These are phyloP conservation scores for Pantherophis vulpinus DNA, from an alignment of 2,797 vertebrate genomes.

Conservation along the genomic window DNA sequence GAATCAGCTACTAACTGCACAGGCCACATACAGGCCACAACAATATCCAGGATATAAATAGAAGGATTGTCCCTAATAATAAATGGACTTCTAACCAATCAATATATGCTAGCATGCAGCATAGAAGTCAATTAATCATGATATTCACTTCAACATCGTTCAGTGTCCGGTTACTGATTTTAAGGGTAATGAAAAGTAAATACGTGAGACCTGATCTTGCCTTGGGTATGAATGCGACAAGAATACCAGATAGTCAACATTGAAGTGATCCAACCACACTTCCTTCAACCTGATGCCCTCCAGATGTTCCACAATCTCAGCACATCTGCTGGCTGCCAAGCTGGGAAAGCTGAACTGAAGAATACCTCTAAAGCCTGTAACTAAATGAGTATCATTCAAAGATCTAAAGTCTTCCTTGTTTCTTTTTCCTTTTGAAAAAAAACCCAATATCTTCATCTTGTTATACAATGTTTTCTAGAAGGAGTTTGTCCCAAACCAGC, in stretches of 20 bases:
- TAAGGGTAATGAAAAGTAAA: constrained; percentile 68
- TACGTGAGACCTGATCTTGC: constrained; percentile 23
- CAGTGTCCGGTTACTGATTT: constrained; percentile 67
- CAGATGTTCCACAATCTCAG: background rate
- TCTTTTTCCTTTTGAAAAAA: background rate
- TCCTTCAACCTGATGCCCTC: background rate
- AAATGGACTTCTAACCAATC: constrained; percentile 56
- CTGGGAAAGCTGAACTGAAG: background rate
- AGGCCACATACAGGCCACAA: too few relatives aligned
- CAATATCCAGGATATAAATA: constrained; percentile 52
- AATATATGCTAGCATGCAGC: constrained; percentile 66
- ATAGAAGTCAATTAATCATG: constrained; percentile 70
- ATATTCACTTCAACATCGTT: constrained; percentile 63
- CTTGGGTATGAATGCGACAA: background rate
- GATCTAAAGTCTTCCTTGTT: background rate
- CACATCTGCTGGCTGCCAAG: background rate
- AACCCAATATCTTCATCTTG: background rate
- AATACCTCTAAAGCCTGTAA: background rate
- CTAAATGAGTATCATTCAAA: background rate
- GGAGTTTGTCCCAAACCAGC: background rate
- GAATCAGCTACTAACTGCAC: too few relatives aligned
- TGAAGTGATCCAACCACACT: background rate
- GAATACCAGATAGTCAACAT: background rate
- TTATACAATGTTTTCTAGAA: background rate
- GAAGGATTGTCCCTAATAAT: constrained; percentile 58